phyloP scores from a whole-genome alignment of 2,797 vertebrate species.

The Champsocephalus gunnari region DNA sequence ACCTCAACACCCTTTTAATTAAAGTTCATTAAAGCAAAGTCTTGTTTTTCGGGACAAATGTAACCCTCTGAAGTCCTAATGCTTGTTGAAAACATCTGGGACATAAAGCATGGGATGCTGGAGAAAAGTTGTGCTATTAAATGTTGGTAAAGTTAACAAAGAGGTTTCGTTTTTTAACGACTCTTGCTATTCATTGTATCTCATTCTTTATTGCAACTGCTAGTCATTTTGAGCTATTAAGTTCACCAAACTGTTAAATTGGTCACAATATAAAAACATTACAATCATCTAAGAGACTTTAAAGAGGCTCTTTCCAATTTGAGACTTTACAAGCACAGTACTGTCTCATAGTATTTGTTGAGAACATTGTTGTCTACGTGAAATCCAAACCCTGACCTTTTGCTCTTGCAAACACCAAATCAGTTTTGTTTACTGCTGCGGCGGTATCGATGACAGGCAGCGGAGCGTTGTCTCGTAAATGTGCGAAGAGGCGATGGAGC shows the following conservation, averaged over 20 bases:
- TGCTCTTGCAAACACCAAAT: constrained; percentile 28
- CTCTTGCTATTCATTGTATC: not conserved
- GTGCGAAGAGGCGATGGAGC: constrained; percentile 16
- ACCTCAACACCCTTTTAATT: constrained; percentile 14
- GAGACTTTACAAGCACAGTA: not conserved
- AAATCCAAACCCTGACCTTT: constrained; percentile 49
- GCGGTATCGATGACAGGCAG: constrained; percentile 42
- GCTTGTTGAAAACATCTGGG: not conserved
- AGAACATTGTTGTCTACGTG: constrained; percentile 29
- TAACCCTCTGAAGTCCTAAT: not conserved
- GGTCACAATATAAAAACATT: not conserved
- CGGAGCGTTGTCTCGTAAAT: constrained; percentile 14
- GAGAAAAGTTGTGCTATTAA: not conserved
- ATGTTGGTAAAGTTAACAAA: not conserved
- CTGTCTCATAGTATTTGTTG: constrained; percentile 15
- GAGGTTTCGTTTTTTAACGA: constrained; percentile 5
- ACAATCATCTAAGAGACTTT: not conserved
- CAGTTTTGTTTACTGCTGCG: constrained; percentile 52
- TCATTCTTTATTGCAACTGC: not conserved
- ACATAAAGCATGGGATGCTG: not conserved
- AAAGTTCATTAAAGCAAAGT: not conserved
- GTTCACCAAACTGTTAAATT: not conserved
- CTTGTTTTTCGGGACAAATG: not conserved
- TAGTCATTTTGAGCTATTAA: not conserved
- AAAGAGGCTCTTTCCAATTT: constrained; percentile 2